Conservation (phyloP, 2,888 invertebrate genomes). For the Pandemis heparana region DNA sequence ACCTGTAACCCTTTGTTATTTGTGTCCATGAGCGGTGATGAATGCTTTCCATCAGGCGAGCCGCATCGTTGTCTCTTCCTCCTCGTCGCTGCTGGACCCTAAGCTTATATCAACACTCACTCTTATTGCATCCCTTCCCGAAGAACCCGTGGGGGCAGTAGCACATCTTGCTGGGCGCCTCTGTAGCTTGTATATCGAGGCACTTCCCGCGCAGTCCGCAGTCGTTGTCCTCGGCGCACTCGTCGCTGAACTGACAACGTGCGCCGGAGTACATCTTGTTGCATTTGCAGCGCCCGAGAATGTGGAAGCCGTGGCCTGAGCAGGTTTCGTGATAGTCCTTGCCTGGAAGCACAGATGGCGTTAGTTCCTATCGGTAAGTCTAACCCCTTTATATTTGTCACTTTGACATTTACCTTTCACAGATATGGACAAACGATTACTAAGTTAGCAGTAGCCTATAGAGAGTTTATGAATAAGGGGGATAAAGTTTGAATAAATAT, state of each 20-base stretch:
- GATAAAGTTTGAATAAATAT: no score
- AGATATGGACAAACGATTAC: no score
- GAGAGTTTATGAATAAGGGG: no score
- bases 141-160: conserved; percentile 96
- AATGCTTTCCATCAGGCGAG: no score
- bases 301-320: conserved; percentile 93
- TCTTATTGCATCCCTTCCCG: conserved; percentile 93
- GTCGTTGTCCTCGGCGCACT: conserved; percentile 93
- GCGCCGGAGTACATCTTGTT: conserved; percentile 92
- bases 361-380: no score
- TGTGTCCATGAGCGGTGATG: no score
- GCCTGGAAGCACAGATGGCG: conserved; percentile 69
- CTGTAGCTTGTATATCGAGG: conserved; percentile 91
- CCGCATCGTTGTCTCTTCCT: no score
- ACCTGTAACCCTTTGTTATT: no score
- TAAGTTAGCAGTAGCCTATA: no score
- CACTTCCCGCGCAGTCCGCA: conserved; percentile 96
- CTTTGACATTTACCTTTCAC: no score
- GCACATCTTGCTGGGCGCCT: conserved; percentile 93
- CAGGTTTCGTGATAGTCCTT: conserved; percentile 94
- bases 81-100: no score
- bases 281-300: conserved; percentile 92
- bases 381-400: no score
- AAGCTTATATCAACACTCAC: conserved; percentile 80
- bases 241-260: conserved; percentile 95